Conservation (phyloP, 2,888 invertebrate genomes). For the Sphecodes monilicornis region DNA sequence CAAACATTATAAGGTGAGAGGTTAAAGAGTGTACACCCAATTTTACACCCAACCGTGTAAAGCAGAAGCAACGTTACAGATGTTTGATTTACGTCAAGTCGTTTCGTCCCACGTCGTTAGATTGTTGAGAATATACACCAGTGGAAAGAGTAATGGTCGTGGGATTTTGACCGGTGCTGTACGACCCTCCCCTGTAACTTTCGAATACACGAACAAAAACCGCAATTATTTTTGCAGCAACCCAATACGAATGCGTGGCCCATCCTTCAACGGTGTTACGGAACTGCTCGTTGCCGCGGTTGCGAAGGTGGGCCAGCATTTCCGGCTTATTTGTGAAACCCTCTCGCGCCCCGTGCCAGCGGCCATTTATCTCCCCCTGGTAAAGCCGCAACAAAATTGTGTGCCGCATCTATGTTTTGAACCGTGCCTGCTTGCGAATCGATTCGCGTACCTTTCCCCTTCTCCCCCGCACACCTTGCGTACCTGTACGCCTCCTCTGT, state of each 20-base stretch:
- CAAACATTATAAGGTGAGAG: no score
- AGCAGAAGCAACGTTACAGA: no score
- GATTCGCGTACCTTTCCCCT: conserved; percentile 35
- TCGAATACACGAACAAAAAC: background rate
- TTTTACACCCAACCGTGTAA: no score
- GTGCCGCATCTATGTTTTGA: conserved; percentile 39
- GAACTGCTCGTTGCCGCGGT: conserved; percentile 9
- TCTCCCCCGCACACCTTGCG: background rate
- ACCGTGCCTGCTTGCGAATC: conserved; percentile 41
- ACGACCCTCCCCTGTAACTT: background rate
- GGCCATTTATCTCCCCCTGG: conserved; percentile 46
- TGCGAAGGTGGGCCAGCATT: conserved; percentile 48
- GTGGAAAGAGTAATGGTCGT: background rate
- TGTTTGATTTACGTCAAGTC: no score
- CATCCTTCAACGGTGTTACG: conserved; percentile 47
- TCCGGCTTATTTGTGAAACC: conserved; percentile 66
- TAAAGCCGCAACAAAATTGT: conserved; percentile 38
- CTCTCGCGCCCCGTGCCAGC: conserved; percentile 49
- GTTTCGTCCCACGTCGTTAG: no score
- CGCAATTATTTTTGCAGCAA: background rate
- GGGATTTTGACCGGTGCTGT: background rate
- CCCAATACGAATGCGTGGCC: background rate
- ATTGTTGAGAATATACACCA: no score
- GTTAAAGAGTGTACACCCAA: no score
- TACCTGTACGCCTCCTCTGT: conserved; percentile 41